A percentile compares a stretch with the other conserved stretches of the same genome.
Evolutionary conservation across 30 jellyfish, hydroid and myxozoan species (phyloP).

Genomic region (Pseudorhiza aurosa): DNA sequence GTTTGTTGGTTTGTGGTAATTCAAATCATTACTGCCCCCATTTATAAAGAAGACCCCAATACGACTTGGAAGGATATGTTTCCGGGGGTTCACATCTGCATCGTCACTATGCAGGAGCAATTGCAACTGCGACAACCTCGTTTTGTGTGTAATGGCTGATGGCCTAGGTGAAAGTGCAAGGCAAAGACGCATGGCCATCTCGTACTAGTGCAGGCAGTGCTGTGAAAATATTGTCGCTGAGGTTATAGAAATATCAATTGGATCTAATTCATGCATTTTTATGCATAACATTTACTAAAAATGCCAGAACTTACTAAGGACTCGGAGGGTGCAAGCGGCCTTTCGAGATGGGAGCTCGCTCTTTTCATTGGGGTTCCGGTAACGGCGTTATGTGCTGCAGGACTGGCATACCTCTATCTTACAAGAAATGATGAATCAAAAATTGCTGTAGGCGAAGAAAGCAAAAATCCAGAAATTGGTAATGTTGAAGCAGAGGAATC

Average conservation of each 20-base stretch:
- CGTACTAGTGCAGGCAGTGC: neutral
- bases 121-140: constrained; percentile 49
- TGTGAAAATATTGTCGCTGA: too few species aligned
- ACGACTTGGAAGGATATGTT: too few species aligned
- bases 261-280: neutral
- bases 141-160: constrained; percentile 24
- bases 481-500: neutral
- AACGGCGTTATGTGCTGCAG: constrained; percentile 92
- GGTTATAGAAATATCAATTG: neutral
- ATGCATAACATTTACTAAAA: neutral
- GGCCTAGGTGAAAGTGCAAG: neutral
- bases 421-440: neutral
- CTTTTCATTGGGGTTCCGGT: constrained; percentile 94
- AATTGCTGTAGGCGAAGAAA: constrained; percentile 1
- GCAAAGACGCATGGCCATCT: neutral
- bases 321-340: constrained; percentile 59
- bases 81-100: constrained; percentile 18
- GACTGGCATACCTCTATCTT: constrained; percentile 62
- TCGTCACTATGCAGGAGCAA: too few species aligned
- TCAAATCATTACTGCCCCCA: too few species aligned
- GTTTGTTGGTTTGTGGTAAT: too few species aligned
- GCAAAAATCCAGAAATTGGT: neutral
- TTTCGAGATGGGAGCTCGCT: constrained; percentile 84
- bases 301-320: constrained; percentile 60
- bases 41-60: too few species aligned